Percentiles rank a stretch among this genome's conserved stretches.
Evolutionary conservation across 2,888 invertebrate species (phyloP).

Genomic region (Camponotus fellah): DNA sequence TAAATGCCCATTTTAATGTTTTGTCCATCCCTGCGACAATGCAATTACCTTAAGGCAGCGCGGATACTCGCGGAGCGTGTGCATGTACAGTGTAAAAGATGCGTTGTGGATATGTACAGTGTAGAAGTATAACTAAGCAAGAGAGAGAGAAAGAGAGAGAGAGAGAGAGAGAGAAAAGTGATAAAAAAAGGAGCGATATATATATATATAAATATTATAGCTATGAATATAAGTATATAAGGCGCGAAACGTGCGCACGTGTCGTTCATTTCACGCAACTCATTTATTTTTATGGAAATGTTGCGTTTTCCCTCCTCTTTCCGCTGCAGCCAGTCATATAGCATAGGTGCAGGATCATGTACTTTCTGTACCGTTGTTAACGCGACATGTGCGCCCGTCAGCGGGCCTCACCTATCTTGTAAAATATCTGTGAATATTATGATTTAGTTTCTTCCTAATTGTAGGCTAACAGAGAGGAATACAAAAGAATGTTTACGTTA

Average conservation of each 20-base stretch:
- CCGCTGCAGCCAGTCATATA: conserved; percentile 34
- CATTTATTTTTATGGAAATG: conserved; percentile 56
- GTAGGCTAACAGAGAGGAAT: conserved; percentile 83
- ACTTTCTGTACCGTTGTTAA: conserved; percentile 26
- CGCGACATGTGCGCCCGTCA: conserved; percentile 79
- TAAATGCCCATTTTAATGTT: conserved; percentile 50
- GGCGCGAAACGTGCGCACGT: conserved; percentile 74
- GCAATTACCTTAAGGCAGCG: conserved; percentile 80
- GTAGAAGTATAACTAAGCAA: conserved; percentile 81
- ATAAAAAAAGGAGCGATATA: conserved; percentile 71
- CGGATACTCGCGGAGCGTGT: conserved; percentile 83
- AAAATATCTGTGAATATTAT: conserved; percentile 86
- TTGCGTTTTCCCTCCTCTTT: conserved; percentile 13
- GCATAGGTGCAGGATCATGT: conserved; percentile 10
- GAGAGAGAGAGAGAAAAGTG: conserved; percentile 62
- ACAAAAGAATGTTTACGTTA: conserved; percentile 84
- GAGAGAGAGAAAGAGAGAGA: conserved; percentile 16
- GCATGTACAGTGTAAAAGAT: conserved; percentile 86
- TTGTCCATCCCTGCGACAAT: conserved; percentile 66
- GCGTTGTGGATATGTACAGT: conserved; percentile 86
- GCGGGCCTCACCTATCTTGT: conserved; percentile 83
- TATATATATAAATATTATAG: conserved; percentile 79
- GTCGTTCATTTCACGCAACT: conserved; percentile 66
- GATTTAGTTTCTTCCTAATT: conserved; percentile 86
- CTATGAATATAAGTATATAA: conserved; percentile 81